A percentile compares a stretch with the other conserved stretches of the same genome.
Evolutionary conservation across 2,797 vertebrate genomes (phyloP).

Genomic region (Lagorchestes hirsutus): DNA sequence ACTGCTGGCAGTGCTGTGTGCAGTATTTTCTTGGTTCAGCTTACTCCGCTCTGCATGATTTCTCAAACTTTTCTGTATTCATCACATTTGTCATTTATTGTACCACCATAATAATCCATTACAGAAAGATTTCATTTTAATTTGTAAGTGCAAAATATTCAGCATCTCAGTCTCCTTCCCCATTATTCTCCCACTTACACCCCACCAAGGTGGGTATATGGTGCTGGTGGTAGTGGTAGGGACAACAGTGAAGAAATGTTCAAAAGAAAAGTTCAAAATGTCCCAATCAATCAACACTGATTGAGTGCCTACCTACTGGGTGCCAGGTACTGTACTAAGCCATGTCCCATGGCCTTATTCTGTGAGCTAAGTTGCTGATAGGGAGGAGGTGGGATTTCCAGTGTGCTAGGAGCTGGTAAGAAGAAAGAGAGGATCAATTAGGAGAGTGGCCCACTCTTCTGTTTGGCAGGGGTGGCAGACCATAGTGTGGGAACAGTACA

Average conservation of each 20-base stretch:
- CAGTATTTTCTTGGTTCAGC: not conserved
- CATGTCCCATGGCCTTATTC: not conserved
- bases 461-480: not conserved
- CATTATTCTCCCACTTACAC: not conserved
- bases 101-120: not conserved
- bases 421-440: not conserved
- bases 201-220: not conserved
- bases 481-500: not conserved
- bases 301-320: not conserved
- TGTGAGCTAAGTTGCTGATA: not conserved
- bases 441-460: not conserved
- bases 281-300: not conserved
- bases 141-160: not conserved
- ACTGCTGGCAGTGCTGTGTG: not conserved
- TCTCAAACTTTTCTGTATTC: not conserved
- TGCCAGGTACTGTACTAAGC: not conserved
- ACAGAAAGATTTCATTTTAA: not conserved
- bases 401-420: not conserved
- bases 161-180: not conserved
- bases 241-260: not conserved
- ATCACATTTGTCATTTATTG: not conserved
- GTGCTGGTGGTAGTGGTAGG: not conserved
- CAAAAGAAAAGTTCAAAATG: not conserved
- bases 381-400: not conserved
- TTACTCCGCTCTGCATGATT: not conserved